Base-by-base conservation (phyloP, 2,888 invertebrate species). In the Pachycephus smyrnensis region DNA sequence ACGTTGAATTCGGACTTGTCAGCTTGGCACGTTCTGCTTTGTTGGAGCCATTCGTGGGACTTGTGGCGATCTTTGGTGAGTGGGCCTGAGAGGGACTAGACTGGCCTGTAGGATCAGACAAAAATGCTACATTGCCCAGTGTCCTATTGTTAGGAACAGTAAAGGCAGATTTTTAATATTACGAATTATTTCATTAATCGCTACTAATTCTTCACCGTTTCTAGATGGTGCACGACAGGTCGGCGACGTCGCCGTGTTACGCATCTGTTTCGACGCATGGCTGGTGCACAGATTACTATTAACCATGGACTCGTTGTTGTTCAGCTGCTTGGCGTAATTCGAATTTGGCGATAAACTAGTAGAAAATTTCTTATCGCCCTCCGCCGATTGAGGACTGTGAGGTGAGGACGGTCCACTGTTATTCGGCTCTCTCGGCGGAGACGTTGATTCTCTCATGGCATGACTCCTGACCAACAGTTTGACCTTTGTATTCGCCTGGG, bases 401-500 rank as follows among this genome's bases (percentile, higher is more conserved):
- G 90, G 88, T 76, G 87, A 88, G 40, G 88, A 79, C 30, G 82
- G 81, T 68, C 80, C 79, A 83, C 88, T 86, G 81, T 89, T 89
- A 80, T 89, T 89, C 23, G 93, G 92, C 84, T 93, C 93, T 77
- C 93, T 91, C 33, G 93, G 93, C 68, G 93, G 93, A 75, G 93
- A 93, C 73, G 96, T 94, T 82, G 97, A 95, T 91, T 98, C 98
- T 89, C 97, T 94, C 93, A 98, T 96, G 82, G 98, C 98, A 93
- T 97, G 96, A 89, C 97, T 97, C 88, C 98, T 94, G 80, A 97
- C 96, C 86, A 98, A 93, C 90, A 96, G 94, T 92, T 97, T 97
- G 82, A 96, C 94, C 93, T 97, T 97, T 91, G 95, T 94, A 88
- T 94, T 94, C 82, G 93, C 92, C 95, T 95, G 90, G 11, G 92